These are phyloP conservation scores for Agrotis clavis DNA, from an alignment of 2,888 invertebrate genomes.

Conservation along the genomic window DNA sequence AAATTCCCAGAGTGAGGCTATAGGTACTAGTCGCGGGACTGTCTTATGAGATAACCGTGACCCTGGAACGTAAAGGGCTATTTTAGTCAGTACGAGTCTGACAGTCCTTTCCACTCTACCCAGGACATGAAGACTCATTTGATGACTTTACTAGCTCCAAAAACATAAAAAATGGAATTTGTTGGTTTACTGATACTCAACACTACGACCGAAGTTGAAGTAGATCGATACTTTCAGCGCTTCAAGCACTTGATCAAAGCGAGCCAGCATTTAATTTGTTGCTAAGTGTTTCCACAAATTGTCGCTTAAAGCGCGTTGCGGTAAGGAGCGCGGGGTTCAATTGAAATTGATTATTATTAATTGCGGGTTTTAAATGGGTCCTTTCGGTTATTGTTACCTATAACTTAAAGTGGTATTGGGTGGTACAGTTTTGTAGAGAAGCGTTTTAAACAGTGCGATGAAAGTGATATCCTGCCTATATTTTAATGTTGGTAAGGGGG, in stretches of 20 bases:
- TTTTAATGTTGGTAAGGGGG: too few relatives aligned
- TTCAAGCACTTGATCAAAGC: conserved; percentile 43
- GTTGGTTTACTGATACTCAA: neutral
- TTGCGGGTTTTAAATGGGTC: neutral
- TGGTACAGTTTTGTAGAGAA: neutral
- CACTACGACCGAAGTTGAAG: conserved; percentile 20
- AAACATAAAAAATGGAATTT: neutral
- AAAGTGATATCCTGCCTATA: too few relatives aligned
- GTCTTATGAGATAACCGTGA: too few relatives aligned
- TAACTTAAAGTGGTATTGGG: neutral
- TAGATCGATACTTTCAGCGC: conserved; percentile 31
- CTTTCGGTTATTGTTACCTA: conserved; percentile 4
- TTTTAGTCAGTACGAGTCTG: too few relatives aligned
- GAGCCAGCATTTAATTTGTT: conserved; percentile 54
- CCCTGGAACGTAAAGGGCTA: too few relatives aligned
- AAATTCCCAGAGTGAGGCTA: too few relatives aligned
- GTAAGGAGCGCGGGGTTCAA: conserved; percentile 9
- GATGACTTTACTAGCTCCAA: too few relatives aligned
- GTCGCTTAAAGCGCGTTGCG: conserved; percentile 16
- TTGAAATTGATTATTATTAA: conserved; percentile 20
- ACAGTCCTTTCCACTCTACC: too few relatives aligned
- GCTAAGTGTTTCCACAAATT: conserved; percentile 35
- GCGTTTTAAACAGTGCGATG: too few relatives aligned
- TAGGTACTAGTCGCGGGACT: too few relatives aligned
- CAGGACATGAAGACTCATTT: too few relatives aligned